Base-by-base conservation (phyloP, 2,113 vertebrate genomes). In the Ceyx cyanopectus region DNA sequence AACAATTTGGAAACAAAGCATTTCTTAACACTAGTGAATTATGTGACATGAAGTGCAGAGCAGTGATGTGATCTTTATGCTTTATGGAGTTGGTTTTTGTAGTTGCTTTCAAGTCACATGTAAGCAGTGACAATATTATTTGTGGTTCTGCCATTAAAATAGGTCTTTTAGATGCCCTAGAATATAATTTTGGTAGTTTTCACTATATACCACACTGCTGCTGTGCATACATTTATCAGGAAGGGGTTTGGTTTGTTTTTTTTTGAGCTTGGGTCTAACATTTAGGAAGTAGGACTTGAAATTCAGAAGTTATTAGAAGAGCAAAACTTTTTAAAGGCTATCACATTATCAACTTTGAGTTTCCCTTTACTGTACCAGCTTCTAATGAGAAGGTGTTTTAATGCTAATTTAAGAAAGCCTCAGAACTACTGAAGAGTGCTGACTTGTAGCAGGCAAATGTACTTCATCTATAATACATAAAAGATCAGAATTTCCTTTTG, bases 401-500 rank as follows among this genome's bases (percentile, higher is more conserved):
- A 37, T 54, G 63, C 67, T 90, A 83, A 80, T 92, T 86, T 81
- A 78, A 83, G 60, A 90, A 92, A 86, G 40, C 43, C 65, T 83
- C 37, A 66, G 79, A 87, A 78, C 50, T 87, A 73, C n/a, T 54
- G 24, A 50, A 74, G 70, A 85, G 30, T 62, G 57, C 48, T 94
- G 91, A 89, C 60, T 72, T 46, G 9, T 37, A 43, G 46, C 26
- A 87, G 63, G 43, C 41, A 91, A 73, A 83, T n/a, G 32, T 82
- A 32, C 45, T 92, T 96, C 54, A 95, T 92, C 91, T 73, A 91
- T 95, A 92, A 95, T 94, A 94, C 87, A 95, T 94, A 60, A 92
- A 92, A 91, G 87, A 92, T 58, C 46, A 82, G 46, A 80, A 85
- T 58, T 82, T 81, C 58, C 45, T 89, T 68, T 37, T 80, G 30